Conservation (phyloP, 1,140 invertebrate genomes). For the Pseudomyrmex flavicornis region DNA sequence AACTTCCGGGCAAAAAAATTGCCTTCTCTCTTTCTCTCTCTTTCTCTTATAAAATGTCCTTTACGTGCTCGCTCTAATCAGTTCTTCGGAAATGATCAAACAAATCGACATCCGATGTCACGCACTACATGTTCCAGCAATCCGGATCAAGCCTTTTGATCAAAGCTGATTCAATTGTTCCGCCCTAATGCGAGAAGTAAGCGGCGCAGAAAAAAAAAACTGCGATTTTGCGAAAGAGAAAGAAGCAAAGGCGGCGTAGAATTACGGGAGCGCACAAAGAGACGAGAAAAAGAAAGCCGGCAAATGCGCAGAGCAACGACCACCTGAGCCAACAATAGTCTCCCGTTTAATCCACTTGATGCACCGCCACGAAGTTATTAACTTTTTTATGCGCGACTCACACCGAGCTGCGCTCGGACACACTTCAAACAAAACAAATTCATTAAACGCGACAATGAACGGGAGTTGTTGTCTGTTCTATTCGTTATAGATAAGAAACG, state of each 20-base stretch:
- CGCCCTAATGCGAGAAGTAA: constrained; percentile 15
- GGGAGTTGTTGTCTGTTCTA: constrained; percentile 1
- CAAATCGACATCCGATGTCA: constrained; percentile 8
- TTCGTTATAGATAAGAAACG: constrained; percentile 19
- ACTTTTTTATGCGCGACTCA: constrained; percentile 36
- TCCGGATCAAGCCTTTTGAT: constrained; percentile 21
- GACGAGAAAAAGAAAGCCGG: constrained; percentile 51
- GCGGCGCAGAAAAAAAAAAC: not conserved
- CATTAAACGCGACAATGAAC: constrained; percentile 33
- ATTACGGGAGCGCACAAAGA: constrained; percentile 53
- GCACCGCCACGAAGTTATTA: constrained; percentile 50
- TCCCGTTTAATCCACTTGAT: constrained; percentile 65
- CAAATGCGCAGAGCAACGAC: constrained; percentile 53
- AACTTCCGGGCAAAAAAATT: too few species aligned
- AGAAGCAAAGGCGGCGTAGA: constrained; percentile 6
- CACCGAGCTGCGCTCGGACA: constrained; percentile 50
- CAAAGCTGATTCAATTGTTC: constrained; percentile 39
- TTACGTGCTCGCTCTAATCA: too few species aligned
- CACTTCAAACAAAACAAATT: constrained; percentile 39
- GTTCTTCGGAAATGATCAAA: not conserved
- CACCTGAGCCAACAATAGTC: constrained; percentile 73
- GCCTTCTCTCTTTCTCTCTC: too few species aligned
- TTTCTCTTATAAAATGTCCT: too few species aligned
- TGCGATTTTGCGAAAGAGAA: constrained; percentile 5
- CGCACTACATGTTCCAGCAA: constrained; percentile 6